Conservation (phyloP, 2,888 invertebrate genomes). For the Chrysolina haemoptera region DNA sequence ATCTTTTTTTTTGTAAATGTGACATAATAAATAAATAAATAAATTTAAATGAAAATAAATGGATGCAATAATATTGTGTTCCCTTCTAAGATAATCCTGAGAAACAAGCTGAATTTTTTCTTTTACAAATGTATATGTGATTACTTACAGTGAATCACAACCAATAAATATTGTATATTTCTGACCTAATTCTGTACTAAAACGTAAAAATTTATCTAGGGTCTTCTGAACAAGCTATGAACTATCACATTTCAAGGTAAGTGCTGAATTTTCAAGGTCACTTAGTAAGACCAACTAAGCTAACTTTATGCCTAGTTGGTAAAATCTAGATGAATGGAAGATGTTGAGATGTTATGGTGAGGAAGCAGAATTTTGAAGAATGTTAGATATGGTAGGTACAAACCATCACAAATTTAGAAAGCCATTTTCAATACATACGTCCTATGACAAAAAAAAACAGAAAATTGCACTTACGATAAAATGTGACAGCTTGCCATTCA, state of each 20-base stretch:
- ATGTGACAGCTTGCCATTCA: conserved; percentile 47
- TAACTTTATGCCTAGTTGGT: too few relatives aligned
- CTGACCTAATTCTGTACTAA: too few relatives aligned
- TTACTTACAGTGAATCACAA: conserved; percentile 2
- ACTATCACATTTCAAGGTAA: conserved; percentile 25
- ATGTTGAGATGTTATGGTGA: not conserved
- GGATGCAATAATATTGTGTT: not conserved
- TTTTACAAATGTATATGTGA: not conserved
- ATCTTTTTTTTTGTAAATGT: too few relatives aligned
- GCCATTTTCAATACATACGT: not conserved
- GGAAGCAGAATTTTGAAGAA: not conserved
- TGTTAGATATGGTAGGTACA: not conserved
- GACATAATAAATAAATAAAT: too few relatives aligned
- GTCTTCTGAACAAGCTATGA: not conserved
- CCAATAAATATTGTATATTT: not conserved
- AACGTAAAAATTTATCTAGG: too few relatives aligned
- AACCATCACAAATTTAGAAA: too few relatives aligned
- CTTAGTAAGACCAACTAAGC: not conserved
- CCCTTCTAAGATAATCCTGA: too few relatives aligned
- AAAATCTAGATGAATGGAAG: not conserved
- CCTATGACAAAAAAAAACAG: conserved; percentile 17
- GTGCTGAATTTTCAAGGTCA: conserved; percentile 11
- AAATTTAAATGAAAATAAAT: too few relatives aligned
- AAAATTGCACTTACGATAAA: conserved; percentile 50
- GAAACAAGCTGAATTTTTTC: not conserved